Percentiles rank a stretch among this genome's conserved stretches.
phyloP scores from a whole-genome alignment of 2,888 invertebrate genomes.

The Zhuqinia jingwanae region DNA sequence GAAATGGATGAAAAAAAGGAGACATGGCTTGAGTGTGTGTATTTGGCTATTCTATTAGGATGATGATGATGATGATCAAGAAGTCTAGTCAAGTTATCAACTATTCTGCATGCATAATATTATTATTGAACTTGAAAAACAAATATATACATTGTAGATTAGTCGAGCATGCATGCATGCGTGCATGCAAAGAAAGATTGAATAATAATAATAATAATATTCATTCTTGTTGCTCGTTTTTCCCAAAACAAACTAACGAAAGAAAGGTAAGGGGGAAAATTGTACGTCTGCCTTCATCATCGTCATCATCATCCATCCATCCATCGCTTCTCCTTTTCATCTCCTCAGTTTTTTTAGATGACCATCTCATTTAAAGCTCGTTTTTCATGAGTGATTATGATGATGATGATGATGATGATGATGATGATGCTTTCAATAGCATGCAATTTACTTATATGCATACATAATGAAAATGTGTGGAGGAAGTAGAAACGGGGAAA shows the following conservation, averaged over 20 bases:
- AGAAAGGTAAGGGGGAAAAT: neutral
- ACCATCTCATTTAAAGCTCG: conserved; percentile 66
- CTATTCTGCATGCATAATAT: conserved; percentile 28
- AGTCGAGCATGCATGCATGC: neutral
- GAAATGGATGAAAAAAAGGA: neutral
- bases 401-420: conserved; percentile 63
- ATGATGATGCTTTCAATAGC: conserved; percentile 71
- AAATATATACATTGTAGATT: conserved; percentile 36
- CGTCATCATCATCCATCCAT: neutral
- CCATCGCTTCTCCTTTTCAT: neutral
- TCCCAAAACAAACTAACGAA: neutral
- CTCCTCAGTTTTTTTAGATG: neutral
- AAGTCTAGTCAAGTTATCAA: neutral
- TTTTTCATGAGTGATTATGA: conserved; percentile 66
- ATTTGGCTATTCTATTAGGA: no score
- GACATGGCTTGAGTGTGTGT: no score
- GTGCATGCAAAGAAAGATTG: neutral
- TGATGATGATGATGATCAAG: neutral
- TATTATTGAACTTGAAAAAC: conserved; percentile 41
- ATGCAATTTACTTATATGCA: conserved; percentile 68
- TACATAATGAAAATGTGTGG: conserved; percentile 37
- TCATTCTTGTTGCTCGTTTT: neutral
- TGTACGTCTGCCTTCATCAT: no score
- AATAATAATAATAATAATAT: conserved; percentile 4
- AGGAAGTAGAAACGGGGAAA: conserved; percentile 3